These are phyloP conservation scores for Hypotaenidia okinawae DNA, from an alignment of 2,797 vertebrate genomes.

Conservation along the genomic window DNA sequence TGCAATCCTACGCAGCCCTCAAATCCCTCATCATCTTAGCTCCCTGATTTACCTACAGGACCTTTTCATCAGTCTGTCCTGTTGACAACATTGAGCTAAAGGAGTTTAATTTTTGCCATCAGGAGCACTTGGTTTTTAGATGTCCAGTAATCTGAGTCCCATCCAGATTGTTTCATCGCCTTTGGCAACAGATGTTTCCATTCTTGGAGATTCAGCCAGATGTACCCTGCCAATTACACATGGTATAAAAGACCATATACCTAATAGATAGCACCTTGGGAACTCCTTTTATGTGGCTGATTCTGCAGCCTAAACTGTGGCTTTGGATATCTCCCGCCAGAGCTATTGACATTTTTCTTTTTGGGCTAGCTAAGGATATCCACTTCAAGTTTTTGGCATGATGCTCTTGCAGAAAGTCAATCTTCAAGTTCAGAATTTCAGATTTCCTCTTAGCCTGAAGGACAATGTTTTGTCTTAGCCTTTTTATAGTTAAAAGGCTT, in stretches of 20 bases:
- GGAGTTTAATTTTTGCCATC: not conserved
- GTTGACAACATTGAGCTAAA: slow-evolving; percentile 10
- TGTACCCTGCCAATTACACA: not conserved
- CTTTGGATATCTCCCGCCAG: not conserved
- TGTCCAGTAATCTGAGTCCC: slow-evolving; percentile 19
- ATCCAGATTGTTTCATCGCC: slow-evolving; percentile 8
- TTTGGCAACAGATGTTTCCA: slow-evolving; percentile 36
- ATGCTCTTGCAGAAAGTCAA: not conserved
- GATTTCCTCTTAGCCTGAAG: not conserved
- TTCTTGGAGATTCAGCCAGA: slow-evolving; percentile 5
- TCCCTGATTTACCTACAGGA: not conserved
- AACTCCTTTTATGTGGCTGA: slow-evolving; percentile 32
- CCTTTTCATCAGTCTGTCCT: not conserved
- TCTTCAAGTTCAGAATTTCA: not conserved
- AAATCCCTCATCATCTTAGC: not conserved
- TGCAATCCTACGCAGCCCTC: not conserved
- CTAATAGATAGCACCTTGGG: slow-evolving; percentile 33
- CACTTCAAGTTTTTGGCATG: not conserved
- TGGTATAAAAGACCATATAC: not conserved
- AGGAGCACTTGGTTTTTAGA: not conserved
- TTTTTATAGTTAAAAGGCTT: not conserved
- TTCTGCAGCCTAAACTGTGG: not conserved
- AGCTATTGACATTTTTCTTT: not conserved
- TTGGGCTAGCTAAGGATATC: not conserved
- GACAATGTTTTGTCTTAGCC: not conserved